These are phyloP conservation scores for Ficedula albicollis DNA, from an alignment of 2,797 vertebrate species.

Conservation along the genomic window DNA sequence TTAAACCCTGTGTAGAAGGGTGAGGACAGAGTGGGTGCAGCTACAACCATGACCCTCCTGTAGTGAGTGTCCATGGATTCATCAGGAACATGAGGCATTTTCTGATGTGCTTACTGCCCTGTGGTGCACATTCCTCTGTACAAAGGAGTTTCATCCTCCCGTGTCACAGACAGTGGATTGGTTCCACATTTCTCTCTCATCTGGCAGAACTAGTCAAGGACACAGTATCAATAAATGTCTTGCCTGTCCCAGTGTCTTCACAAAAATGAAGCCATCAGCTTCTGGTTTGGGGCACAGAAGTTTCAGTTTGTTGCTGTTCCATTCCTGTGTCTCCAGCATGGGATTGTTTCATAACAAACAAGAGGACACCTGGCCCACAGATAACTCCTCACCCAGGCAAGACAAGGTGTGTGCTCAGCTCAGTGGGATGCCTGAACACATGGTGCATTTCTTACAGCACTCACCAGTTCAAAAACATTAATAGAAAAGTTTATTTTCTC, in stretches of 20 bases:
- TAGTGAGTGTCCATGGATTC: neutral
- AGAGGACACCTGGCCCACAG: neutral
- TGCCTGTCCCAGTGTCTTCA: neutral
- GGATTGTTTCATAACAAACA: too few species aligned
- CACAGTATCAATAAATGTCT: neutral
- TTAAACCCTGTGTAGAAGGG: neutral
- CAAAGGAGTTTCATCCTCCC: neutral
- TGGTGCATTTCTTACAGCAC: neutral
- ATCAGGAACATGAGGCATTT: neutral
- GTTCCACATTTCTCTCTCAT: neutral
- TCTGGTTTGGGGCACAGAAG: neutral
- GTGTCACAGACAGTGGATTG: accelerated
- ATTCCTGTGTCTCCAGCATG: neutral
- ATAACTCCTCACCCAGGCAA: neutral
- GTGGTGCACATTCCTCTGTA: neutral
- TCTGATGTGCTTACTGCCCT: neutral
- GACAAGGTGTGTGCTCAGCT: accelerated
- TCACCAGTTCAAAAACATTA: neutral
- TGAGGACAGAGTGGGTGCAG: neutral
- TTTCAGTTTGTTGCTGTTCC: neutral
- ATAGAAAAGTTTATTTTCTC: constrained; percentile 27
- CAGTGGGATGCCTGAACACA: accelerated
- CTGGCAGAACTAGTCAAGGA: neutral
- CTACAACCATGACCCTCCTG: neutral
- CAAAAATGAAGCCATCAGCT: neutral